These are phyloP conservation scores for Astreopora myriophthalma DNA, from an alignment of 64 coral and sea anemone genomes.

Conservation along the genomic window DNA sequence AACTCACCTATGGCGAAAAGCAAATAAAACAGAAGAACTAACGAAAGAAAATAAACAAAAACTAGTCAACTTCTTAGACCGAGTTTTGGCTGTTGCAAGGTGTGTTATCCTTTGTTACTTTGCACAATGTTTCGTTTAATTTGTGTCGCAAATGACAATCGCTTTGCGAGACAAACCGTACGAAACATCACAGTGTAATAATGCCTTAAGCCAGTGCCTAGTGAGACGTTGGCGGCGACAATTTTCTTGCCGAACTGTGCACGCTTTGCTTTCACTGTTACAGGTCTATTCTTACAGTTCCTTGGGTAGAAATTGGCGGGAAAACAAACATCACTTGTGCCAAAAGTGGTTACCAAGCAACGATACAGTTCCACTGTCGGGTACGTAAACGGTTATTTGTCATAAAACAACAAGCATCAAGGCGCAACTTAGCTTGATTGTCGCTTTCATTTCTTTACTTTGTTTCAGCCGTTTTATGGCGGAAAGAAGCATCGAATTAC, in stretches of 20 bases:
- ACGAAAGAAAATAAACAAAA: too few relatives aligned
- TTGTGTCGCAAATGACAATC: too few relatives aligned
- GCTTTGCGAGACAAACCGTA: too few relatives aligned
- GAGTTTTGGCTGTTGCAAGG: too few relatives aligned
- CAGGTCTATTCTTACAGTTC: slow-evolving; percentile 94
- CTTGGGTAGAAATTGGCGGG: slow-evolving; percentile 96
- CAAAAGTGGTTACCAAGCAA: slow-evolving; percentile 83
- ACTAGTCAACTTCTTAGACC: too few relatives aligned
- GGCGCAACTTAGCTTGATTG: background rate
- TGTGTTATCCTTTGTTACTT: too few relatives aligned
- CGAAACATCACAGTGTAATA: too few relatives aligned
- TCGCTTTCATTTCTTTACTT: background rate
- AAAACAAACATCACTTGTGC: slow-evolving; percentile 84
- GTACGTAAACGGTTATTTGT: background rate
- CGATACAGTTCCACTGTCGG: slow-evolving; percentile 93
- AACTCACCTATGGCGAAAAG: too few relatives aligned
- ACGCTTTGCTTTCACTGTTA: background rate
- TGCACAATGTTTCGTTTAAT: too few relatives aligned
- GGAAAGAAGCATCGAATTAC: slow-evolving; percentile 92
- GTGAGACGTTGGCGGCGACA: too few relatives aligned
- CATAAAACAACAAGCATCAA: background rate
- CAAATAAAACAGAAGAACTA: too few relatives aligned
- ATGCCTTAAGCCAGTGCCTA: too few relatives aligned
- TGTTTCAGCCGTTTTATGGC: slow-evolving; percentile 93
- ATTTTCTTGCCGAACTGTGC: background rate